A percentile compares a stretch with the other conserved stretches of the same genome.
Evolutionary conservation across 2,797 vertebrate genomes (phyloP).

Genomic region (Meda fulgida): DNA sequence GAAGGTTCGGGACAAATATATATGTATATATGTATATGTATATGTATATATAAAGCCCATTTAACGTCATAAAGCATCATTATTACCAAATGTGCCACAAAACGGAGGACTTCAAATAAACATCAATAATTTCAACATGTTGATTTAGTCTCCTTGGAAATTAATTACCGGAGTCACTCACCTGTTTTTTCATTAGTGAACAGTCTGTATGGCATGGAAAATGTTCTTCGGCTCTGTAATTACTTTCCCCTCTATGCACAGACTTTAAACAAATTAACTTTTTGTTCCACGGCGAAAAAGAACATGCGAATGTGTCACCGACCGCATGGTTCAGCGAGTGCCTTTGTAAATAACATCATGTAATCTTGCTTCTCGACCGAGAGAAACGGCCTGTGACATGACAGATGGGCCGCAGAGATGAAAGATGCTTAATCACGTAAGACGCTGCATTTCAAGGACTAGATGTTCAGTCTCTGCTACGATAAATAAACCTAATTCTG

Average conservation of each 20-base stretch:
- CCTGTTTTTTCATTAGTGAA: constrained; percentile 49
- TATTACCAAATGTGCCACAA: background rate
- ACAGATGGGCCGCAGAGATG: constrained; percentile 32
- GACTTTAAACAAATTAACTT: constrained; percentile 46
- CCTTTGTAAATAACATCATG: constrained; percentile 32
- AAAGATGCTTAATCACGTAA: constrained; percentile 49
- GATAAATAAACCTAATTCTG: constrained; percentile 17
- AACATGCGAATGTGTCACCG: constrained; percentile 22
- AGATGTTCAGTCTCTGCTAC: background rate
- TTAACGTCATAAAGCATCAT: background rate
- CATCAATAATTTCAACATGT: constrained; percentile 25
- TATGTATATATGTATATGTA: too few species aligned
- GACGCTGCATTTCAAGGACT: constrained; percentile 34
- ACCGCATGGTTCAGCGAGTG: constrained; percentile 6
- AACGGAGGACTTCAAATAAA: constrained; percentile 3
- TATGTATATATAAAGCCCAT: background rate
- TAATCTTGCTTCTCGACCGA: constrained; percentile 25
- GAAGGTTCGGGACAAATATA: too few species aligned
- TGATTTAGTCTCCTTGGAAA: constrained; percentile 46
- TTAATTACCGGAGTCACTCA: constrained; percentile 46
- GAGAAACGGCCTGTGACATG: constrained; percentile 40
- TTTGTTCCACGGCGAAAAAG: constrained; percentile 33
- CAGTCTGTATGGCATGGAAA: constrained; percentile 34
- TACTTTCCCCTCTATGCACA: constrained; percentile 37
- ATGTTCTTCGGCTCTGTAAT: constrained; percentile 49